Base-by-base conservation (phyloP, 2,113 vertebrate genomes). In the Desmodus rotundus region DNA sequence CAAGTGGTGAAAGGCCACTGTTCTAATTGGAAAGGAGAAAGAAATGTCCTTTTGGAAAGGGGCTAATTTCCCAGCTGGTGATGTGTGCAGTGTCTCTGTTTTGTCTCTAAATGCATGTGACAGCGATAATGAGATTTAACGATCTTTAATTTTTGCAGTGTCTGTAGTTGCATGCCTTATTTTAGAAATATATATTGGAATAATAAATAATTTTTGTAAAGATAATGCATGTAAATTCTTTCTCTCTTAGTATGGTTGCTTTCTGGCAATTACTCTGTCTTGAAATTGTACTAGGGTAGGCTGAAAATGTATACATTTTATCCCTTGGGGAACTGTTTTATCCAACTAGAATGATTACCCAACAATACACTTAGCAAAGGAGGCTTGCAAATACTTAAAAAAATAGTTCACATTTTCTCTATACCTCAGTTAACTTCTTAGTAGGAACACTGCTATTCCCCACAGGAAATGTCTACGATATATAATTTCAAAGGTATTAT, bases 161-260 rank as follows among this genome's bases (percentile, higher is more conserved):
- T 70, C 31, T 93, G 14, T n/a, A 50, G 47, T 28, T 58, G 36
- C 84, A 68, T 16, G 56, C 24, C 22, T 91, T 85, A 45, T 73
- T 74, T 74, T 94, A 93, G 31, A 88, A 65, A 63, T 90, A 31
- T 31, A 58, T 41, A 20, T n/a, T 38, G 3, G 36, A 72, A 93
- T 73, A 56, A 67, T 43, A 82, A 92, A 68, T 74, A 22, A 93
- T 92, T 76, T 92, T 92, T 36, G 36, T 31, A 92, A 92, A 77
- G n/a, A 76, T 56, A 68, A 91, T 17, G 15, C 50, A 8, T 70
- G 16, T 61, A 52, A 86, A 91, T 50, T 43, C 28, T 77, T 70
- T 89, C 3, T 58, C 14, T 70, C 38, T 24, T 61, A 58, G 2
- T 72, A 63, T 31, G 36, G 14, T 52, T 89, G 14, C 45, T 89